These are phyloP conservation scores for Napeogenes sylphis DNA, from an alignment of 2,888 invertebrate species.

Conservation along the genomic window DNA sequence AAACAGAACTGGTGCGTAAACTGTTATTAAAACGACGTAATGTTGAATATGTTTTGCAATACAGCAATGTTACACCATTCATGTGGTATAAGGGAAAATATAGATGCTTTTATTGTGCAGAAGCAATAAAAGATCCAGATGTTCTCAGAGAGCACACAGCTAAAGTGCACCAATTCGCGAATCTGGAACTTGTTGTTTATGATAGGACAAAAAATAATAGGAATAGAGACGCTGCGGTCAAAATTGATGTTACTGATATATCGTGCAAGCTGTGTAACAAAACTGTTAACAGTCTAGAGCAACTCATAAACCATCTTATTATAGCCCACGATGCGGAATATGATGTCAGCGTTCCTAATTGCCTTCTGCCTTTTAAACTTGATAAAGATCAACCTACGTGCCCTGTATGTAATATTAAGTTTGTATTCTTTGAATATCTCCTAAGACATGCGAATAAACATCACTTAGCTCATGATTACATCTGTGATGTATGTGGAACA, in stretches of 20 bases:
- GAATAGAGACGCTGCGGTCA: constrained; percentile 67
- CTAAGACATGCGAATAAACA: constrained; percentile 67
- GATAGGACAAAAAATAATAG: constrained; percentile 67
- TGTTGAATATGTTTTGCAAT: constrained; percentile 66
- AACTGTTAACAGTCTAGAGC: constrained; percentile 52
- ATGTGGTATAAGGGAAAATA: constrained; percentile 68
- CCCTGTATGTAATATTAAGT: constrained; percentile 64
- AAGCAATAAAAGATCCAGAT: constrained; percentile 60
- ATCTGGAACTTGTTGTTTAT: constrained; percentile 59
- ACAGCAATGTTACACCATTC: constrained; percentile 67
- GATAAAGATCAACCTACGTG: constrained; percentile 63
- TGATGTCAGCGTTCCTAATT: constrained; percentile 63
- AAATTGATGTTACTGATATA: constrained; percentile 64
- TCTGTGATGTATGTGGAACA: constrained; percentile 68
- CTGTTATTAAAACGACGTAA: constrained; percentile 60
- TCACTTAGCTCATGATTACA: constrained; percentile 67
- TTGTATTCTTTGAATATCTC: constrained; percentile 67
- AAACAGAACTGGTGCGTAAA: constrained; percentile 60
- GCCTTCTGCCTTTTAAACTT: constrained; percentile 63
- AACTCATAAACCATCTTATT: constrained; percentile 64
- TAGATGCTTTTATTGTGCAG: constrained; percentile 64
- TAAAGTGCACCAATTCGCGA: constrained; percentile 52
- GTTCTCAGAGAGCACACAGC: constrained; percentile 55
- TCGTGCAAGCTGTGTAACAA: constrained; percentile 59
- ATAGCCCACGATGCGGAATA: constrained; percentile 70